Evolutionary conservation across 2,113 vertebrate species (phyloP).

Genomic region (Paramisgurnus dabryanus): DNA sequence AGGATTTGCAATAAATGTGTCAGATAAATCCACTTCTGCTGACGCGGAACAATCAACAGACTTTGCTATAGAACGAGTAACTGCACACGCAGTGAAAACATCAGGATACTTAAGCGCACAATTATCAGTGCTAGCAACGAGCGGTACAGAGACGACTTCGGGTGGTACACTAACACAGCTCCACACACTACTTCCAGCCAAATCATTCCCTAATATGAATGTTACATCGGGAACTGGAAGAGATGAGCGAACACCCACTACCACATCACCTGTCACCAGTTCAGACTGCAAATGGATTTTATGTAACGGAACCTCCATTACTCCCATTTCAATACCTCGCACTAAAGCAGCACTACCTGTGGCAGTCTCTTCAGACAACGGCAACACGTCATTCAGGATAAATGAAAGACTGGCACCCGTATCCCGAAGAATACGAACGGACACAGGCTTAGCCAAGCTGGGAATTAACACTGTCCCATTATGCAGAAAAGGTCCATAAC

Average conservation of each 20-base stretch:
- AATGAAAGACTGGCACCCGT: background rate
- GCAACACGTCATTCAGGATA: background rate
- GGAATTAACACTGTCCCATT: too few species aligned
- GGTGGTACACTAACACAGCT: background rate
- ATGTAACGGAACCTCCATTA: background rate
- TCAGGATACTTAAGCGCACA: background rate
- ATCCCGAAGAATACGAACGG: background rate
- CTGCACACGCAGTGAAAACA: background rate
- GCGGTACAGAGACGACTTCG: background rate
- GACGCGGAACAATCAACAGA: too few species aligned
- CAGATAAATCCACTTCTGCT: background rate
- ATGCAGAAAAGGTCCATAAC: background rate
- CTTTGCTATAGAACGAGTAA: background rate
- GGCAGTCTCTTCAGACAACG: background rate
- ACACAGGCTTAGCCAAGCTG: background rate
- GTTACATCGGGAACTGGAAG: too few species aligned
- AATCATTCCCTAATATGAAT: background rate
- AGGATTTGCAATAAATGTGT: background rate
- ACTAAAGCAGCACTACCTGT: background rate
- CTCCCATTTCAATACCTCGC: background rate
- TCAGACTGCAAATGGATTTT: background rate
- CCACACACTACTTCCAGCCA: background rate
- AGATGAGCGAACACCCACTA: background rate
- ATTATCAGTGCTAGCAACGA: background rate
- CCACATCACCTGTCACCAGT: background rate